A percentile compares a stretch with the other conserved stretches of the same genome.
Evolutionary conservation across 2,888 invertebrate genomes (phyloP).

Genomic region (Macrophya annulata): DNA sequence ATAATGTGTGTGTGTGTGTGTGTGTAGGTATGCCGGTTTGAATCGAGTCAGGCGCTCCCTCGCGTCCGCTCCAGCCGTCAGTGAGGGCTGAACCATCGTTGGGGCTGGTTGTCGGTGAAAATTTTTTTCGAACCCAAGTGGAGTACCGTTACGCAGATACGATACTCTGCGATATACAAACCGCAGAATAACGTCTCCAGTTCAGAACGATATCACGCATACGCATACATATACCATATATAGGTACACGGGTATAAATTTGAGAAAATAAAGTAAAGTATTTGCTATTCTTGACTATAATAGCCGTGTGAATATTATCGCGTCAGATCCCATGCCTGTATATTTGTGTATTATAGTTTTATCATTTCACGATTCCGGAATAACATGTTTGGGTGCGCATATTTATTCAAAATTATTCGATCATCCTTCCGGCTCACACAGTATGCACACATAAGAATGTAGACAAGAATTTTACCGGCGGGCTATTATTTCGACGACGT

Average conservation of each 20-base stretch:
- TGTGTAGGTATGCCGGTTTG: background rate
- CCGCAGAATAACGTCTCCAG: background rate
- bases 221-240: background rate
- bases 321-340: background rate
- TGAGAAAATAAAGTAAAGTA: background rate
- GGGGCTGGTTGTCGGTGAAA: constrained; percentile 65
- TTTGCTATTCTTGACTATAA: background rate
- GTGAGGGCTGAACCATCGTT: constrained; percentile 71
- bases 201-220: background rate
- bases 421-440: background rate
- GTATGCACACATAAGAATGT: background rate
- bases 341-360: background rate
- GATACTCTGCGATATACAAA: background rate
- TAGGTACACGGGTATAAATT: background rate
- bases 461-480: background rate
- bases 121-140: background rate
- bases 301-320: background rate
- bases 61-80: constrained; percentile 63
- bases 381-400: background rate
- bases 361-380: background rate
- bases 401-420: background rate
- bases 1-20: too few species aligned
- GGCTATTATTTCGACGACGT: background rate
- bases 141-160: background rate
- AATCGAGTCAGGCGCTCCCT: constrained; percentile 41